Evolutionary conservation across 2,113 vertebrate genomes (phyloP).

Genomic region (Gambusia holbrooki): DNA sequence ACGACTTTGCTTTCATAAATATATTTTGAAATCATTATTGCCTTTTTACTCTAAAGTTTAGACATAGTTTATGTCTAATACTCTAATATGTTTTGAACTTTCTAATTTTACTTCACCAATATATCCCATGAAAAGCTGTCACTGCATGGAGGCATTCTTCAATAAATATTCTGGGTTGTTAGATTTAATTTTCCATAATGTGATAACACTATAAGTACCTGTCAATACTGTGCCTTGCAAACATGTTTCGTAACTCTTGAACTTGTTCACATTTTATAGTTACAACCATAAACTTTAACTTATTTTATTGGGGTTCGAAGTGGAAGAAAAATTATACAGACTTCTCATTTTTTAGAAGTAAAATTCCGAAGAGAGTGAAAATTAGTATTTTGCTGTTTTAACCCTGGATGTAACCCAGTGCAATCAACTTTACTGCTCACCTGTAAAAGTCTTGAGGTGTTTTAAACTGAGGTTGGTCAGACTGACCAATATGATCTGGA

Average conservation of each 20-base stretch:
- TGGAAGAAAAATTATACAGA: neutral
- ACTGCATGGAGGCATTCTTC: too few relatives aligned
- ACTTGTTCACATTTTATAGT: neutral
- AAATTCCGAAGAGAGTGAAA: neutral
- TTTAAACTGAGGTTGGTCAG: neutral
- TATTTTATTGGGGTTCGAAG: neutral
- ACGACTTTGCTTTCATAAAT: neutral
- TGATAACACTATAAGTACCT: neutral
- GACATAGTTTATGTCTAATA: too few relatives aligned
- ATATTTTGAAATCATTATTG: too few relatives aligned
- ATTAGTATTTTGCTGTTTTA: neutral
- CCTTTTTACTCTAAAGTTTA: too few relatives aligned
- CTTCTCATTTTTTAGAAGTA: neutral
- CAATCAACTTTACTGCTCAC: too few relatives aligned
- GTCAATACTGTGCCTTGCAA: neutral
- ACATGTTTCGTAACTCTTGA: neutral
- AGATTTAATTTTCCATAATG: neutral
- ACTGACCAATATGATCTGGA: neutral
- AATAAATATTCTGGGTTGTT: too few relatives aligned
- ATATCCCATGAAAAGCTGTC: too few relatives aligned
- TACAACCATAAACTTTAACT: neutral
- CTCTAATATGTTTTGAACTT: too few relatives aligned
- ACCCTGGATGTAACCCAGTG: too few relatives aligned
- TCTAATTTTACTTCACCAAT: too few relatives aligned
- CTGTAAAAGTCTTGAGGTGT: neutral